A percentile compares a stretch with the other conserved stretches of the same genome.
These are phyloP conservation scores for Balaenoptera acutorostrata DNA, from an alignment of 2,113 vertebrate genomes.

Conservation along the genomic window DNA sequence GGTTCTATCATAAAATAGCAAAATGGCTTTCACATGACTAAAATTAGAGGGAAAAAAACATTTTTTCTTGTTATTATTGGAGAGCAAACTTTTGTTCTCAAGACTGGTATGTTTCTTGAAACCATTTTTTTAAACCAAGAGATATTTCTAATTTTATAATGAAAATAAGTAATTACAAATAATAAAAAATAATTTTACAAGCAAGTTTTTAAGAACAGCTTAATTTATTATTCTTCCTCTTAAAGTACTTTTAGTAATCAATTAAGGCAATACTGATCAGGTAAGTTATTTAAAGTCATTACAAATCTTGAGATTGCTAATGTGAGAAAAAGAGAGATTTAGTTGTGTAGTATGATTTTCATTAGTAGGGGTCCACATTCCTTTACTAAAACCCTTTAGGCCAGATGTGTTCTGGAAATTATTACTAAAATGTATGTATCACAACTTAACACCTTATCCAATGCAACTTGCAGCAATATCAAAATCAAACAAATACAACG, in stretches of 20 bases:
- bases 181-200: background rate
- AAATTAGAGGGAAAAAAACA: background rate
- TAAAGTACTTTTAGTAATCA: background rate
- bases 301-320: background rate
- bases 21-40: background rate
- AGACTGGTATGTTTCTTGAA: background rate
- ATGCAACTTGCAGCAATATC: background rate
- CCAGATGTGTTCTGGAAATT: background rate
- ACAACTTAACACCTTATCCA: background rate
- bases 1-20: background rate
- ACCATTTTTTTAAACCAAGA: background rate
- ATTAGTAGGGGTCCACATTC: background rate
- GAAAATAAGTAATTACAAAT: background rate
- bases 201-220: background rate
- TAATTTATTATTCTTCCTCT: background rate
- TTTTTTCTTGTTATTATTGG: background rate
- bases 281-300: background rate
- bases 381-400: background rate
- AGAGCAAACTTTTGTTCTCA: background rate
- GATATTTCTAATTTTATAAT: background rate
- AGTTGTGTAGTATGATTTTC: background rate
- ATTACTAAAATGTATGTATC: background rate
- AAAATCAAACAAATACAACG: background rate
- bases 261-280: background rate
- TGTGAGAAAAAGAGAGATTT: background rate